phyloP scores from a whole-genome alignment of 2,888 invertebrate species.

The Schizaphis graminum region DNA sequence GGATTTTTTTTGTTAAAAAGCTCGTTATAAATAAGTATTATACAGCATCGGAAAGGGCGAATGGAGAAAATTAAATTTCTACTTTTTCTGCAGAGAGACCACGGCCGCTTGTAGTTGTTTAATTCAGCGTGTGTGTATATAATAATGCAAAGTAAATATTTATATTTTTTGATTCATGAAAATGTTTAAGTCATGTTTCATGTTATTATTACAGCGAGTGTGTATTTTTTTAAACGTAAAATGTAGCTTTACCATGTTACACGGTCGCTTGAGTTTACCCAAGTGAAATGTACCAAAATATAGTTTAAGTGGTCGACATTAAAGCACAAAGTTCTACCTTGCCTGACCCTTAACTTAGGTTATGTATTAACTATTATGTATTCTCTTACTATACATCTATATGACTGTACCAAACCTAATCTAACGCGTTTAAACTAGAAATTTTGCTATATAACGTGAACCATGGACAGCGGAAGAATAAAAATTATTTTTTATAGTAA shows the following conservation, averaged over 20 bases:
- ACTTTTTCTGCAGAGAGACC: background rate
- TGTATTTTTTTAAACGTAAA: background rate
- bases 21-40: background rate
- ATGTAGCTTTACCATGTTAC: background rate
- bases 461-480: background rate
- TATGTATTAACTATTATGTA: background rate
- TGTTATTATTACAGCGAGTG: background rate
- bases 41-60: background rate
- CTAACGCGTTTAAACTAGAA: background rate
- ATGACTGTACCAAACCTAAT: too few relatives aligned
- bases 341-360: background rate
- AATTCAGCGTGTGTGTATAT: background rate
- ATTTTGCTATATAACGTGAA: background rate
- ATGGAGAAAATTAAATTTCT: background rate
- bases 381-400: background rate
- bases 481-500: background rate
- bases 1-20: background rate
- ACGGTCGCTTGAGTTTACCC: background rate
- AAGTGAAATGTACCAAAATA: background rate
- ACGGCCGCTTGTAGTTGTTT: background rate
- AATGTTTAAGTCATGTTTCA: slow-evolving; percentile 3
- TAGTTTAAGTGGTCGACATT: slow-evolving; percentile 11
- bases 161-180: background rate
- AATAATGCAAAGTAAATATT: background rate
- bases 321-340: background rate